These are phyloP conservation scores for Pseudomyrmex flavicornis DNA, from an alignment of 1,140 invertebrate genomes.

Conservation along the genomic window DNA sequence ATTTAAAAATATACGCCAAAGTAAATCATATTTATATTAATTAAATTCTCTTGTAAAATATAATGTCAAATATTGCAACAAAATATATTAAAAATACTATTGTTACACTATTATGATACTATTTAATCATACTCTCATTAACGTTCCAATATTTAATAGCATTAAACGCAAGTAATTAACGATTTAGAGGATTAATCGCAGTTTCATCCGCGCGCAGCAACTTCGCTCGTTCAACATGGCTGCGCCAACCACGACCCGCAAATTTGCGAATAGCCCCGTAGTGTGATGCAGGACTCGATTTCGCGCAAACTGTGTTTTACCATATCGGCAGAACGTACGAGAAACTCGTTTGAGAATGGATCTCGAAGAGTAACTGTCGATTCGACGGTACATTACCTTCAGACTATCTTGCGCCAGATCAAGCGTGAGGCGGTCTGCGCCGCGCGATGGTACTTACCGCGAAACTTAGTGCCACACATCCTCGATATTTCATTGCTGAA, in stretches of 20 bases:
- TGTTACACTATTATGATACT: too few relatives aligned
- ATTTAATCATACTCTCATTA: too few relatives aligned
- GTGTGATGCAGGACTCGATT: slow-evolving; percentile 4
- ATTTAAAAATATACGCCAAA: background rate
- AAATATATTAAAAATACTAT: too few relatives aligned
- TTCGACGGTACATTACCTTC: slow-evolving; percentile 30
- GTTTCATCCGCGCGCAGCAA: background rate
- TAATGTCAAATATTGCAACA: too few relatives aligned
- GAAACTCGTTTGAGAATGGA: background rate
- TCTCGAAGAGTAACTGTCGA: slow-evolving; percentile 24
- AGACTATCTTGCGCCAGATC: slow-evolving; percentile 35
- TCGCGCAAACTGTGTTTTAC: slow-evolving; percentile 24
- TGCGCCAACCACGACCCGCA: background rate
- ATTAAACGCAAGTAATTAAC: background rate
- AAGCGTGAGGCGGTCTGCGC: slow-evolving; percentile 26
- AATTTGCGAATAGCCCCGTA: slow-evolving; percentile 15
- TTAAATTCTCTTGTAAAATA: too few relatives aligned
- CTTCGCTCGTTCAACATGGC: background rate
- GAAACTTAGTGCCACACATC: slow-evolving; percentile 59
- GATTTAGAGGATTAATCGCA: background rate
- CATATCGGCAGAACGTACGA: background rate
- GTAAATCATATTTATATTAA: too few relatives aligned
- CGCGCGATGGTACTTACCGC: slow-evolving; percentile 42
- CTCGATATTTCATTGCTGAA: slow-evolving; percentile 65
- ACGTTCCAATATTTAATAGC: background rate